Evolutionary conservation across 2,113 vertebrate genomes (phyloP).

Genomic region (Anguilla japonica): DNA sequence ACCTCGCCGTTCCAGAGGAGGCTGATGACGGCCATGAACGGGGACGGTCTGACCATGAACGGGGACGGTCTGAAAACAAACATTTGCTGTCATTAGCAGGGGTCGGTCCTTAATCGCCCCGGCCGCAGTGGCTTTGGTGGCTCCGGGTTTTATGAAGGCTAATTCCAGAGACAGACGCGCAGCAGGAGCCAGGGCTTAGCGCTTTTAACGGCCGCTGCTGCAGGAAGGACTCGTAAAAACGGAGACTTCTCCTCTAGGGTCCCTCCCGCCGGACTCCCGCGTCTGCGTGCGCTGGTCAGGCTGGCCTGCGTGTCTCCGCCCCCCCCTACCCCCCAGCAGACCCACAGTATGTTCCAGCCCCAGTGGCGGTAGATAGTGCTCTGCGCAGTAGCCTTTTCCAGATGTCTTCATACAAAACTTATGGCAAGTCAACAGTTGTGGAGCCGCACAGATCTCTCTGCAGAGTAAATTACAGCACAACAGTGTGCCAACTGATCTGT

Average conservation of each 20-base stretch:
- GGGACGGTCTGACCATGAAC: neutral
- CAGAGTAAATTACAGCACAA: neutral
- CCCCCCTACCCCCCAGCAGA: neutral
- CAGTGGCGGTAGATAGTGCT: neutral
- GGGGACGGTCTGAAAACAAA: conserved; percentile 28
- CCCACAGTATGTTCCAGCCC: no score
- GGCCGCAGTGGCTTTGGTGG: conserved; percentile 43
- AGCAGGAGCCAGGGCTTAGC: conserved; percentile 45
- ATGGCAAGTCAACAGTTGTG: neutral
- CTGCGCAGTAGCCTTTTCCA: neutral
- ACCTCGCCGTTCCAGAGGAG: fast-evolving
- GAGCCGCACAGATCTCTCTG: neutral
- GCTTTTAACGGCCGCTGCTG: conserved; percentile 38
- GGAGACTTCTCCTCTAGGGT: conserved; percentile 14
- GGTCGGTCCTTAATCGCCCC: conserved; percentile 30
- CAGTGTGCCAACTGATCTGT: neutral
- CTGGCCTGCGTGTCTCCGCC: neutral
- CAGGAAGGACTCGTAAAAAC: conserved; percentile 37
- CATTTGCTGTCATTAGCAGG: conserved; percentile 36
- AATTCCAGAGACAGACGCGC: conserved; percentile 46
- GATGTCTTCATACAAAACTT: neutral
- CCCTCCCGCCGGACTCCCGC: neutral
- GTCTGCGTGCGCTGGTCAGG: neutral
- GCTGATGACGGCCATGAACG: neutral
- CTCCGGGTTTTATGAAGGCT: conserved; percentile 54